Conservation (phyloP, 2,797 vertebrate species). For the Pseudocheirus occidentalis region DNA sequence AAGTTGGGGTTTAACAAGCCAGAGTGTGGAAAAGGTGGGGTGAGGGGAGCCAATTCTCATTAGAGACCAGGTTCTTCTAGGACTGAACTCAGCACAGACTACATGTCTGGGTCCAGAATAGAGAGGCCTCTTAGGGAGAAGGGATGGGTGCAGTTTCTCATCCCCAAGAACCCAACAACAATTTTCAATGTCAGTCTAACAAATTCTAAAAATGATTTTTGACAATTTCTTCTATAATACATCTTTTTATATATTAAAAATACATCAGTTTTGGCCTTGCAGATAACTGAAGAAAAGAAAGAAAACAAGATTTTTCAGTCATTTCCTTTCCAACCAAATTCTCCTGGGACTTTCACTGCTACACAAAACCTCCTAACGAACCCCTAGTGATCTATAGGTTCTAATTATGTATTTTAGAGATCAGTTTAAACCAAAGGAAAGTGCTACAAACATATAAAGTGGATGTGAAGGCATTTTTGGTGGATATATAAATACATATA, state of each 20-base stretch:
- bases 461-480: conserved; percentile 27
- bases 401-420: conserved; percentile 23
- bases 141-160: not conserved
- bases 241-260: not conserved
- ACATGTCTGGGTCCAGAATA: not conserved
- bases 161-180: not conserved
- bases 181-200: not conserved
- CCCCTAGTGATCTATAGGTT: not conserved
- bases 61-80: not conserved
- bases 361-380: conserved; percentile 25
- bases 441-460: not conserved
- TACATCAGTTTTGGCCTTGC: conserved; percentile 18
- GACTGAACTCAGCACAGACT: not conserved
- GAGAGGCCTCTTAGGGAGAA: not conserved
- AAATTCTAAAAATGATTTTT: conserved; percentile 44
- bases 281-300: conserved; percentile 30
- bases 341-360: not conserved
- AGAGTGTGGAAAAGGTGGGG: not conserved
- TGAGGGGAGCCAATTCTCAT: not conserved
- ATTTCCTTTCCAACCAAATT: not conserved
- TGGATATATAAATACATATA: conserved; percentile 53
- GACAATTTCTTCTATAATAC: conserved; percentile 19
- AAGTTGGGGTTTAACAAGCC: not conserved
- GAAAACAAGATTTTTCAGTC: not conserved
- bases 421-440: conserved; percentile 56